Conservation (phyloP, 1,140 invertebrate genomes). For the Holcopasites calliopsidis region DNA sequence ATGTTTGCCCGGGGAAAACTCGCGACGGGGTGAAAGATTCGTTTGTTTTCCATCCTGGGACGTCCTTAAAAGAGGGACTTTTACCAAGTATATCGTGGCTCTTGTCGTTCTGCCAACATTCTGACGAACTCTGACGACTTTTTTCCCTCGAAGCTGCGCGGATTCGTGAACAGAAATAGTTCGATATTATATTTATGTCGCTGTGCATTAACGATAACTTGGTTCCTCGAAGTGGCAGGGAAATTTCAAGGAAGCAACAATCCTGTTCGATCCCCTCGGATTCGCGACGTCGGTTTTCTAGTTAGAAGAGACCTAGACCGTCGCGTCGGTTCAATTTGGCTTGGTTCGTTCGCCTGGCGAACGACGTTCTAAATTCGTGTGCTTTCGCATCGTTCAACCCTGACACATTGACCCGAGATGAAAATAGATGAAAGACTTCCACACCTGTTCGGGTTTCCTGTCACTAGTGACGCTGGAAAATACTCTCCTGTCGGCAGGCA, state of each 20-base stretch:
- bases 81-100: too few species aligned
- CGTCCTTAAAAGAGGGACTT: background rate
- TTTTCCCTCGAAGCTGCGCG: background rate
- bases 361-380: slow-evolving; percentile 54
- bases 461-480: slow-evolving; percentile 9
- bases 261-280: too few species aligned
- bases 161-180: background rate
- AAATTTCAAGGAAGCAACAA: too few species aligned
- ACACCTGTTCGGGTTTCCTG: slow-evolving; percentile 10
- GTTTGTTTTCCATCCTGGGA: slow-evolving; percentile 4
- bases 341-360: slow-evolving; percentile 32
- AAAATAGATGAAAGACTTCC: slow-evolving; percentile 52
- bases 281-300: background rate
- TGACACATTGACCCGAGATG: slow-evolving; percentile 62
- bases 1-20: background rate
- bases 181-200: too few species aligned
- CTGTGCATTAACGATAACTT: too few species aligned
- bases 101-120: background rate
- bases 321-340: slow-evolving; percentile 35
- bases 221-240: too few species aligned
- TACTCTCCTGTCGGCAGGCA: background rate
- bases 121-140: too few species aligned
- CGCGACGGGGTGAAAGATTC: background rate
- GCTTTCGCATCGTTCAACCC: slow-evolving; percentile 55
- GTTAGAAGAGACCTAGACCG: slow-evolving; percentile 25